Evolutionary conservation across 2,113 vertebrate species (phyloP), one percentile per base, ranked within the genome.

Genomic region (Macroglossus sobrinus): DNA sequence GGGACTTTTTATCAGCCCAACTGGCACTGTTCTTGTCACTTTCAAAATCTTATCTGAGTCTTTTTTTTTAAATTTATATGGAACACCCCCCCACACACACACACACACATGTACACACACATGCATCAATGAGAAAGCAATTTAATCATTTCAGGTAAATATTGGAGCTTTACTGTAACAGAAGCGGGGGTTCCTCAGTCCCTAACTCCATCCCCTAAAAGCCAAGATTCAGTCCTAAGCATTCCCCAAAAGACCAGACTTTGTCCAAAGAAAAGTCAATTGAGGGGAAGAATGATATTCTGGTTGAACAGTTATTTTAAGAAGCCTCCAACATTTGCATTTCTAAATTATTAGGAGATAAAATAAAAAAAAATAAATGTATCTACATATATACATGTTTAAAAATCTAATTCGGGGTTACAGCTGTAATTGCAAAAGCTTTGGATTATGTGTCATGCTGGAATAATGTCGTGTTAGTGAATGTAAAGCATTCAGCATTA

Each of bases 371-470:
- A 93, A 84, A 33, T 93, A 97, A 97, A 96, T 93, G 82, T 53
- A 75, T 91, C 89, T 96, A 95, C 78, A 96, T 96, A 95, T 92
- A 92, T 80, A 96, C 84, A 96, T 96, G 93, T 89, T 96, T 98
- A 74, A 74, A 95, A 85, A 97, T 94, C 53, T 92, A 97, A 98
- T 97, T 98, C 97, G 94, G 90, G 95, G 97, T 97, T 79, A 93
- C 35, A 96, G 89, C 86, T 95, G 97, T 97, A 98, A 98, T 91
- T 91, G 97, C 87, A 35, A 95, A 96, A 74, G 95, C 91, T 75
- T 88, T 79, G 92, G 93, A 94, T 88, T 92, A 90, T 45, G 33
- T 94, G 95, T 94, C 97, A 97, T 95, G 96, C 96, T 98, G 96
- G 84, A 98, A 97, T 96, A 98, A 98, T 93, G 95, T 94, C 89